Base-by-base conservation (phyloP, 2,113 vertebrate genomes). In the Tonatia bakeri region DNA sequence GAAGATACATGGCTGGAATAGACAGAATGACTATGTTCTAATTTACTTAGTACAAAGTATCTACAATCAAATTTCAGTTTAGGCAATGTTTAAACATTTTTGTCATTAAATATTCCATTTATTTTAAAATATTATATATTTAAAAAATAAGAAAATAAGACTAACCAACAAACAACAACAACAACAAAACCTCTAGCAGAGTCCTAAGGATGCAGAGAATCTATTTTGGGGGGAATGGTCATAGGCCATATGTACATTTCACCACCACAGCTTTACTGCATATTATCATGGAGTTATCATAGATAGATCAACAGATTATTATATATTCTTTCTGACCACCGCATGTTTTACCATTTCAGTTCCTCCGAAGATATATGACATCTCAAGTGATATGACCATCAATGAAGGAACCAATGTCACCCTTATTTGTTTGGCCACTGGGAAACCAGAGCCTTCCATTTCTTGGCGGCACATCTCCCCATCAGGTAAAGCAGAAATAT, bases 401-500 rank as follows among this genome's bases (percentile, higher is more conserved):
- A 99, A 99, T 10, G 99, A 99, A 98, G 99, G 99, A 82, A 99
- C 99, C 98, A 99, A 99, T 3, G 98, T 99, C 75, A 99, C 99
- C 4, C 99, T 99, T 95, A 98, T 99, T 98, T 99, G 99, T 93
- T 98, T 99, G 98, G 99, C 99, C 98, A 99, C 98, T 24, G 99
- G 99, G 82, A 99, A 99, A 96, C 99, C 99, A 14, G 99, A 99
- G 97, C 99, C 99, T 47, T 99, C 98, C 96, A 99, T 99, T 96
- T 99, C 99, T 93, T 99, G 99, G 99, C 99, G 99, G 98, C 99
- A 99, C 97, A 99, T 99, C 99, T 99, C 99, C 94, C 99, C 99
- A 40, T 99, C 99, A 79, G 99, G 99, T 99, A 98, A 98, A 98
- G 59, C 93, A 4, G 69, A 19, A 22, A 69, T 33, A 0, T 6